Evolutionary conservation across 2,888 invertebrate species (phyloP).

Genomic region (Phengaris alcon): DNA sequence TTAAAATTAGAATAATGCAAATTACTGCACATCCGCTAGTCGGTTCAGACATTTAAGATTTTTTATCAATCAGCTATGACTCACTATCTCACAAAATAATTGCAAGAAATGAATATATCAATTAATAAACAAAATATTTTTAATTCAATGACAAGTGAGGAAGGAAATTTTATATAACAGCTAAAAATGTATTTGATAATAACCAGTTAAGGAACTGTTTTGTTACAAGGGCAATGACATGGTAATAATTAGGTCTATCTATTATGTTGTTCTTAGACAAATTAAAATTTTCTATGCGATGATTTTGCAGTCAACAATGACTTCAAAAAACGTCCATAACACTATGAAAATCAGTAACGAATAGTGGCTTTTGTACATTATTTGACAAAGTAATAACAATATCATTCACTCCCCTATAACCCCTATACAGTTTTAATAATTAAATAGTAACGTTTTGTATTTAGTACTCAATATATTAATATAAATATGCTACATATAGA

Average conservation of each 20-base stretch:
- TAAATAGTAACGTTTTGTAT: too few species aligned
- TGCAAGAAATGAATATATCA: background rate
- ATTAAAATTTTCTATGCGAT: background rate
- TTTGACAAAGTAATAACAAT: too few species aligned
- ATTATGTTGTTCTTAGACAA: background rate
- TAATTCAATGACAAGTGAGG: background rate
- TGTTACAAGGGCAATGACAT: background rate
- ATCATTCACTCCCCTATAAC: too few species aligned
- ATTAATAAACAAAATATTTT: background rate
- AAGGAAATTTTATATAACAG: constrained; percentile 10
- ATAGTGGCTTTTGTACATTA: too few species aligned
- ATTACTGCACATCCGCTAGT: constrained; percentile 20
- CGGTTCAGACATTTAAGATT: constrained; percentile 21
- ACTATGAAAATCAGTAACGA: too few species aligned
- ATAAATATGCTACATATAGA: background rate
- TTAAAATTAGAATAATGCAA: constrained; percentile 9
- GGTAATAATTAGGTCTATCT: background rate
- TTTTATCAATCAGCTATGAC: constrained; percentile 23
- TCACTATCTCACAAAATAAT: constrained; percentile 10
- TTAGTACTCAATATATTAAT: too few species aligned
- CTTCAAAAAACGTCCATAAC: too few species aligned
- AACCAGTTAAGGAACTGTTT: background rate
- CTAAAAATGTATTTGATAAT: background rate
- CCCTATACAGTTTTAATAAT: too few species aligned
- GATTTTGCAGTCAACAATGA: too few species aligned